Evolutionary conservation across 2,797 vertebrate genomes (phyloP).

Genomic region (Sylvilagus floridanus): DNA sequence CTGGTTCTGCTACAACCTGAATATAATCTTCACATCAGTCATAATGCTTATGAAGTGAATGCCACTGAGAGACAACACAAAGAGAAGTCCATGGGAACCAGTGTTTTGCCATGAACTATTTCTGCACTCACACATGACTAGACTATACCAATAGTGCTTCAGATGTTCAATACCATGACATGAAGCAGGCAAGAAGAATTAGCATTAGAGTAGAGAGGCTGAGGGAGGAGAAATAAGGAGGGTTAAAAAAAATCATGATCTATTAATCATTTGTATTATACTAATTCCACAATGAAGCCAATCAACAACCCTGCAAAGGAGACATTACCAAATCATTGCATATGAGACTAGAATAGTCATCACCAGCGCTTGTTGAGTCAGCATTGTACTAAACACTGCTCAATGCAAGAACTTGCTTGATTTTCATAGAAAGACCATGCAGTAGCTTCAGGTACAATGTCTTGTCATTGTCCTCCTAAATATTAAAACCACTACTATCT

Average conservation of each 20-base stretch:
- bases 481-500: neutral
- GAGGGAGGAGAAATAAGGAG: slow-evolving; percentile 12
- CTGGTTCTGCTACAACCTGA: neutral
- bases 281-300: neutral
- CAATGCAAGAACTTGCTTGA: neutral
- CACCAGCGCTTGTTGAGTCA: neutral
- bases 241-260: neutral
- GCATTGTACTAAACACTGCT: neutral
- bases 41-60: neutral
- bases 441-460: neutral
- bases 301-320: neutral
- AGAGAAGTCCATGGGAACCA: neutral
- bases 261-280: neutral
- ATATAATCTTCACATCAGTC: neutral
- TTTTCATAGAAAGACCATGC: neutral
- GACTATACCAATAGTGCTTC: neutral
- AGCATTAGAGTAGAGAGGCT: neutral
- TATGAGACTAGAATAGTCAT: neutral
- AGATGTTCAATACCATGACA: neutral
- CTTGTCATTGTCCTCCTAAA: neutral
- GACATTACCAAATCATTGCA: neutral
- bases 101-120: neutral
- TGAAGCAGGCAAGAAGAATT: neutral
- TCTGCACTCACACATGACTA: neutral
- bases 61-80: neutral